Evolutionary conservation across 2,797 vertebrate genomes (phyloP).

Genomic region (Eulemur rubriventer): DNA sequence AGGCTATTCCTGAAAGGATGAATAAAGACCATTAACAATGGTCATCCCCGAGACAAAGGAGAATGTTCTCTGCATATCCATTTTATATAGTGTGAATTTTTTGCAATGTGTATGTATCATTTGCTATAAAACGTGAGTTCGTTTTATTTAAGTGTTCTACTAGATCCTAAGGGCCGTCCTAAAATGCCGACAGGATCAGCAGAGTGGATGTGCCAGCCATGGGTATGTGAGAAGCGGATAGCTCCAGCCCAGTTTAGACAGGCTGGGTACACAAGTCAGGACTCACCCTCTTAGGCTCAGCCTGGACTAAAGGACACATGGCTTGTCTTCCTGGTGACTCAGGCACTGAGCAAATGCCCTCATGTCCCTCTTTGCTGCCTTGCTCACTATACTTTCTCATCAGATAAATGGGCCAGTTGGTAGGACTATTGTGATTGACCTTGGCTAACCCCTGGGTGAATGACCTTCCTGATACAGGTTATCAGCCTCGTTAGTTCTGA

Average conservation of each 20-base stretch:
- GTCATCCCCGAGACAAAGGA: not conserved
- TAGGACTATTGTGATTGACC: not conserved
- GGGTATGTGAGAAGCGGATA: accelerated
- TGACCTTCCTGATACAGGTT: not conserved
- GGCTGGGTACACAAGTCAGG: not conserved
- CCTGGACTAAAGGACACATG: not conserved
- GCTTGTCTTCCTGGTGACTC: not conserved
- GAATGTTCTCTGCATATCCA: not conserved
- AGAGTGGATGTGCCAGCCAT: accelerated
- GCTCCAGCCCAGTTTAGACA: accelerated
- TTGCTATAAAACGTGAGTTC: not conserved
- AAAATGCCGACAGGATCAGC: accelerated
- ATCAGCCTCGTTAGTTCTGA: not conserved
- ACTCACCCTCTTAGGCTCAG: accelerated
- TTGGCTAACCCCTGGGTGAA: not conserved
- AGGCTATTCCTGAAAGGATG: not conserved
- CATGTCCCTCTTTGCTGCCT: accelerated
- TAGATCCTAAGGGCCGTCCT: not conserved
- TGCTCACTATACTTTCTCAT: accelerated
- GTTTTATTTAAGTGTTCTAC: not conserved
- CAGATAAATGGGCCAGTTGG: no score
- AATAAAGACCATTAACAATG: not conserved
- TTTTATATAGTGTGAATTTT: not conserved
- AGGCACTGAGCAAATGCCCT: not conserved
- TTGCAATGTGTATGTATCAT: accelerated